Evolutionary conservation across 1,140 invertebrate species (phyloP).

Genomic region (Danaus plexippus): DNA sequence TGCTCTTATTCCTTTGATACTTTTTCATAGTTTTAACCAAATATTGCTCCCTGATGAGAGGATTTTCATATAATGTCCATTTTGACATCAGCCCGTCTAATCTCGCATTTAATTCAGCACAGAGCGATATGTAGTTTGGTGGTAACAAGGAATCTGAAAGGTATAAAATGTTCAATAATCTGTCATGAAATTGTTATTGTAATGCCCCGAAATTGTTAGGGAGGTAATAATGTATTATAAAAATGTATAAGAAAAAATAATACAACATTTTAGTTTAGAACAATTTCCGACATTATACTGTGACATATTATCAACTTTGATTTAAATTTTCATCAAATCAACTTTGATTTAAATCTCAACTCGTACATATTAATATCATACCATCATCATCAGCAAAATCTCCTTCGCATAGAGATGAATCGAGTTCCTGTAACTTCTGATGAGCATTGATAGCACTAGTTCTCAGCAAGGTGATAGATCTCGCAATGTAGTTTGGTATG

Average conservation of each 20-base stretch:
- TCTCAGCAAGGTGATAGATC: conserved; percentile 41
- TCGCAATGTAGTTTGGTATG: conserved; percentile 46
- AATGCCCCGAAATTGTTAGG: too few species aligned
- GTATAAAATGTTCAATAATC: conserved; percentile 5
- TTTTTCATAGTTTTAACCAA: conserved; percentile 39
- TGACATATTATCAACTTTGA: too few species aligned
- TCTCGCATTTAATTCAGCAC: conserved; percentile 56
- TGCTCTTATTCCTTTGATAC: conserved; percentile 49
- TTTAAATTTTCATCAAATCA: too few species aligned
- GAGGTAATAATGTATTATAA: too few species aligned
- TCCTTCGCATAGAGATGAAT: conserved; percentile 49
- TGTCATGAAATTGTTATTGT: too few species aligned
- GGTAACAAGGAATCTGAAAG: conserved; percentile 52
- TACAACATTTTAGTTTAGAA: too few species aligned
- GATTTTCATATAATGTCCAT: conserved; percentile 59
- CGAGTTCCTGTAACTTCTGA: conserved; percentile 47
- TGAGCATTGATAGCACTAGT: conserved; percentile 54
- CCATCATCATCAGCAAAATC: conserved; percentile 56
- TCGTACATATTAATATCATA: conserved; percentile 17
- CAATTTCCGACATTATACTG: too few species aligned
- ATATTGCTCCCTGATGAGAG: conserved; percentile 52
- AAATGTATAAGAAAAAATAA: too few species aligned
- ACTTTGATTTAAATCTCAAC: too few species aligned
- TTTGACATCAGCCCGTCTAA: conserved; percentile 53
- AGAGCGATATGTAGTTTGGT: conserved; percentile 49